These are phyloP conservation scores for Cephalotes varians DNA, from an alignment of 2,888 invertebrate species.

Conservation along the genomic window DNA sequence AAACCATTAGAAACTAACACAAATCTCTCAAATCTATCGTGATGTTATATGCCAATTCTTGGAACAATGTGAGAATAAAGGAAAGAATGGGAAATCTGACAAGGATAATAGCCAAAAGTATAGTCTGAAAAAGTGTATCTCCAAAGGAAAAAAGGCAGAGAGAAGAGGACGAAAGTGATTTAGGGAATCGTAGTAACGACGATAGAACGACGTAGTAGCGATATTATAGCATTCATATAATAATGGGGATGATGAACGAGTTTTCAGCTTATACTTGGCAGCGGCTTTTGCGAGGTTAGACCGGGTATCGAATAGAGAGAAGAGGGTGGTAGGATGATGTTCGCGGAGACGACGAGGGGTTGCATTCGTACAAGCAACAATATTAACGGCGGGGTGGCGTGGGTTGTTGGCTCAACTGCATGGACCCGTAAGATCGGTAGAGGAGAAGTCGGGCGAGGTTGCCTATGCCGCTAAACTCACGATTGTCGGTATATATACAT, in stretches of 20 bases:
- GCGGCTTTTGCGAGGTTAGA: conserved; percentile 68
- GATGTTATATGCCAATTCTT: conserved; percentile 68
- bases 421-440: conserved; percentile 58
- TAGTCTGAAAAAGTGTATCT: neutral
- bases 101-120: conserved; percentile 56
- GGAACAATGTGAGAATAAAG: conserved; percentile 58
- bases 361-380: conserved; percentile 71
- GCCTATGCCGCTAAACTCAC: conserved; percentile 58
- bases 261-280: conserved; percentile 84
- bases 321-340: conserved; percentile 29
- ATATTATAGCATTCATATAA: conserved; percentile 82
- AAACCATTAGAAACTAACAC: conserved; percentile 14
- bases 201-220: conserved; percentile 71
- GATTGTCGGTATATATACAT: conserved; percentile 76
- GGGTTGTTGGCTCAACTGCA: conserved; percentile 75
- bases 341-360: conserved; percentile 55
- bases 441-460: conserved; percentile 55
- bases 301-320: conserved; percentile 67
- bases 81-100: conserved; percentile 56
- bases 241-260: conserved; percentile 83
- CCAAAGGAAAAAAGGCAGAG: conserved; percentile 26
- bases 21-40: neutral
- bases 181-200: conserved; percentile 50
- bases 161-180: conserved; percentile 23
- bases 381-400: conserved; percentile 64